Evolutionary conservation across 2,888 invertebrate genomes (phyloP), one percentile per base, ranked within the genome.

Genomic region (Mycogona germanica): DNA sequence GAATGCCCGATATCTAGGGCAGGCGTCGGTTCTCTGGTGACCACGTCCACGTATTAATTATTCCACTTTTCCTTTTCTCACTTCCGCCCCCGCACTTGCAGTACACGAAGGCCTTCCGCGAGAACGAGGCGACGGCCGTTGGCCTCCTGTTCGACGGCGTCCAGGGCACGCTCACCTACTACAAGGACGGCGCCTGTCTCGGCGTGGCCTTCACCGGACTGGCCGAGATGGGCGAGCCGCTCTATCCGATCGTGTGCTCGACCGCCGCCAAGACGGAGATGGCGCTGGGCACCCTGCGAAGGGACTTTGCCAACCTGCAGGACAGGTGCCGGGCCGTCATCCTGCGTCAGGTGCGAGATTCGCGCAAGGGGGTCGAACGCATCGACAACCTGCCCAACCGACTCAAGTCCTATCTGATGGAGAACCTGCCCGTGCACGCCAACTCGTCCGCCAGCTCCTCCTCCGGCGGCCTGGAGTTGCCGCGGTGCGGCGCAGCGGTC

Each of bases 231-330:
- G 73, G 75, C 53, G 77, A 79, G 59, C 76, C 78, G 2, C 70
- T 84, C 2, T 83, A 75, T 65, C 83, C 84, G 0, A 76, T 81
- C 54, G 75, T 82, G 9, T 78, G 79, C 62, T 82, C 82, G 2
- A 83, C 83, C 0, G 82, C 83, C 0, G 82, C 82, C 19, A 82
- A 82, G 69, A 82, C 83, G 2, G 79, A 81, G 68, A 82, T 84
- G 80, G 75, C 77, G 0, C 66, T 84, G 19, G 75, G 74, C 29
- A 68, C 71, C 28, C 75, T 77, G 60, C 74, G 76, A 57, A 68
- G 81, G 38, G 79, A 79, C 63, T 81, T 80, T 64, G 75, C 77
- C 1, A 80, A 75, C 65, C 72, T 84, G 5, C 81, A 82, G 64
- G 82, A 84, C 68, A 72, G 81, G 37, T 80, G 80, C 65, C 71